Percentiles rank a stretch among this genome's conserved stretches.
phyloP scores from a whole-genome alignment of 2,888 invertebrate genomes.

The Operophtera brumata region DNA sequence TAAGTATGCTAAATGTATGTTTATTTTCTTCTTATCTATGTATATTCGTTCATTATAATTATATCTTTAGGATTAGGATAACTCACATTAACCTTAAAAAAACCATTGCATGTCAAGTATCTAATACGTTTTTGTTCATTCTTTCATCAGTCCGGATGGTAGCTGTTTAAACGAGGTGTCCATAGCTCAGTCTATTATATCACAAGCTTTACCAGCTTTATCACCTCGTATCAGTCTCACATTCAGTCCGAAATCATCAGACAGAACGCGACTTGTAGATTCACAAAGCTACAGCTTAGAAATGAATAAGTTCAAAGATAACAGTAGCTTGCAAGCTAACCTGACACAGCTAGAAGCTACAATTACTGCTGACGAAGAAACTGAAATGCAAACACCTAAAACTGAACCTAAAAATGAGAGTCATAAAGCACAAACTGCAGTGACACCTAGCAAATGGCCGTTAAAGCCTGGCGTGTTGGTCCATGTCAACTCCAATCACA shows the following conservation, averaged over 20 bases:
- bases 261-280: constrained; percentile 71
- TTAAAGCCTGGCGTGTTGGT: constrained; percentile 93
- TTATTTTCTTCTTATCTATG: constrained; percentile 25
- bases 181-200: constrained; percentile 79
- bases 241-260: constrained; percentile 72
- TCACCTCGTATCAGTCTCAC: constrained; percentile 70
- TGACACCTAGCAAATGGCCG: constrained; percentile 89
- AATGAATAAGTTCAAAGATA: constrained; percentile 64
- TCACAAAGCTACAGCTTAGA: constrained; percentile 55
- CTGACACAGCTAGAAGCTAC: constrained; percentile 56
- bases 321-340: constrained; percentile 36
- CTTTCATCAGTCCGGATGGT: constrained; percentile 73
- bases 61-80: constrained; percentile 4
- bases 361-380: constrained; percentile 44
- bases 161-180: constrained; percentile 78
- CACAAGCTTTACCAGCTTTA: constrained; percentile 76
- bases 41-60: constrained; percentile 23
- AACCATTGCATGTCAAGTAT: constrained; percentile 42
- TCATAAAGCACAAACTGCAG: constrained; percentile 56
- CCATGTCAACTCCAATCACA: constrained; percentile 92
- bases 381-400: constrained; percentile 49
- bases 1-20: constrained; percentile 32
- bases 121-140: constrained; percentile 43
- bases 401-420: constrained; percentile 49
- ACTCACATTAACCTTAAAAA: background rate